A percentile compares a stretch with the other conserved stretches of the same genome.
Evolutionary conservation across 2,888 invertebrate genomes (phyloP).

Genomic region (Antheraea yamamai): DNA sequence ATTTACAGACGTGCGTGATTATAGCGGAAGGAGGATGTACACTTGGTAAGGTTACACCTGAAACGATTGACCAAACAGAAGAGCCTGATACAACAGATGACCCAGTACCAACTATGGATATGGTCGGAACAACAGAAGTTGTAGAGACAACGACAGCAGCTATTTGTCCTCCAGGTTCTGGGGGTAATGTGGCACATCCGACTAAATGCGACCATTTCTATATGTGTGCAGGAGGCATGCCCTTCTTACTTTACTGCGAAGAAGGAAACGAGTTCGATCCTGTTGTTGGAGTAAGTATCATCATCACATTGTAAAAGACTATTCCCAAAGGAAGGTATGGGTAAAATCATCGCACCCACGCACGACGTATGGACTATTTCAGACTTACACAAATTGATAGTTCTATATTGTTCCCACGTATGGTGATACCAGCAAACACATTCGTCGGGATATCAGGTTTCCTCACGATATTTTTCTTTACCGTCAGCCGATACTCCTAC

Average conservation of each 20-base stretch:
- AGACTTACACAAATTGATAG: too few relatives aligned
- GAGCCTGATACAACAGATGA: neutral
- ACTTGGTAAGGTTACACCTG: neutral
- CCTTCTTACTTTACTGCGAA: constrained; percentile 32
- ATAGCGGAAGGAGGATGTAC: constrained; percentile 26
- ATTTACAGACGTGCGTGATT: constrained; percentile 2
- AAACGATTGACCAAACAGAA: neutral
- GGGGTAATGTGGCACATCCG: constrained; percentile 42
- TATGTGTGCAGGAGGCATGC: constrained; percentile 34
- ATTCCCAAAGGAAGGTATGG: too few relatives aligned
- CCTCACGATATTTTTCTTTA: too few relatives aligned
- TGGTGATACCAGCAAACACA: too few relatives aligned
- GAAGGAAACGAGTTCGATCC: constrained; percentile 37
- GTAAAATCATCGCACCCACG: too few relatives aligned
- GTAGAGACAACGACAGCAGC: neutral
- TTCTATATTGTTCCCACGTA: too few relatives aligned
- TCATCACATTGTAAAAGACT: neutral
- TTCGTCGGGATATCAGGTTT: too few relatives aligned
- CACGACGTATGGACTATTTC: too few relatives aligned
- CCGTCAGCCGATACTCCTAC: too few relatives aligned
- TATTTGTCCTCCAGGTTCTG: constrained; percentile 34
- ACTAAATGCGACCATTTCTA: constrained; percentile 39
- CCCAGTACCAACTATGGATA: neutral
- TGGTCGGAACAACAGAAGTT: constrained; percentile 19
- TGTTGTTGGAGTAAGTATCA: constrained; percentile 29